These are phyloP conservation scores for Plectrocnemia conspersa DNA, from an alignment of 1,140 invertebrate genomes.

Conservation along the genomic window DNA sequence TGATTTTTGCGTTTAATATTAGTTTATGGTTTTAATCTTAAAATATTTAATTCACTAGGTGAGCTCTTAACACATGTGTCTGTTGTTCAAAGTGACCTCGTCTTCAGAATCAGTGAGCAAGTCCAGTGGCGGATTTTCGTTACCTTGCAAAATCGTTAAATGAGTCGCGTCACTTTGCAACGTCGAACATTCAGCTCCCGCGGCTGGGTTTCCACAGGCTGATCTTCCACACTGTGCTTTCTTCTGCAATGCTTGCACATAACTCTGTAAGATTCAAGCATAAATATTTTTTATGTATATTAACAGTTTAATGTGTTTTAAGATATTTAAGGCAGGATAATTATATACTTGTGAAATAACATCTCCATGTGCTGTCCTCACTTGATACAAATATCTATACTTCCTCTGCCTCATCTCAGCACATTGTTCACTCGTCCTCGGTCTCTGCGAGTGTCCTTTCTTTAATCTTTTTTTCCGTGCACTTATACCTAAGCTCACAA, in stretches of 20 bases:
- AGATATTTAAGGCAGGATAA: neutral
- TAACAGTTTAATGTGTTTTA: conserved; percentile 1
- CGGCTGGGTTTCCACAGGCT: conserved; percentile 44
- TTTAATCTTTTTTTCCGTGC: conserved; percentile 46
- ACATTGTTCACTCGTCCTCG: conserved; percentile 62
- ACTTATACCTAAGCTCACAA: conserved; percentile 41
- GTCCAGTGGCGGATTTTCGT: conserved; percentile 43
- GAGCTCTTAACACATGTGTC: neutral
- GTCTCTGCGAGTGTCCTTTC: conserved; percentile 46
- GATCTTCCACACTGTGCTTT: conserved; percentile 54
- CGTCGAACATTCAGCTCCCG: conserved; percentile 64
- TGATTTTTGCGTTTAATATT: too few relatives aligned
- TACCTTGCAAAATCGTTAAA: conserved; percentile 54
- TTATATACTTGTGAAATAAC: conserved; percentile 76
- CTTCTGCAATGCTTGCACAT: conserved; percentile 73
- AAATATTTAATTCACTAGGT: too few relatives aligned
- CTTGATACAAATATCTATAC: conserved; percentile 85
- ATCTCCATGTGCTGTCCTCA: conserved; percentile 81
- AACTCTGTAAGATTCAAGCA: conserved; percentile 59
- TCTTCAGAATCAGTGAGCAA: conserved; percentile 46
- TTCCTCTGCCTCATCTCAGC: conserved; percentile 75
- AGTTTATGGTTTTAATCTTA: too few relatives aligned
- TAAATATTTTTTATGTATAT: conserved; percentile 2
- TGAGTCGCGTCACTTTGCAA: conserved; percentile 69
- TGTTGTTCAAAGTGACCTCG: conserved; percentile 26